Conservation (phyloP, 2,888 invertebrate genomes). For the Tipula vernalis region DNA sequence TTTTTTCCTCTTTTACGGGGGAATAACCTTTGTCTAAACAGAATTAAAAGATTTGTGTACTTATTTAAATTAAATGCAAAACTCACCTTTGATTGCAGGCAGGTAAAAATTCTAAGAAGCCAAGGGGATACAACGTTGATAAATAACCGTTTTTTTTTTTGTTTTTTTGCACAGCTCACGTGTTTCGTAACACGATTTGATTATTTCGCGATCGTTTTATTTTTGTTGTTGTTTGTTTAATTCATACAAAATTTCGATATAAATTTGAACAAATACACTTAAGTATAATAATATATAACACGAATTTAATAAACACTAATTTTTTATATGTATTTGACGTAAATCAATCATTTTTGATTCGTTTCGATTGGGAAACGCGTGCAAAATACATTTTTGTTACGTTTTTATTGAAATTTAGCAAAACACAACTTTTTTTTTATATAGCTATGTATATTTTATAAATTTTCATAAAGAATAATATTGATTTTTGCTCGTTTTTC, state of each 20-base stretch:
- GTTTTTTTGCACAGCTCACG: neutral
- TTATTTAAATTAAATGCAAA: neutral
- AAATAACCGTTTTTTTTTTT: neutral
- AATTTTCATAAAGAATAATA: neutral
- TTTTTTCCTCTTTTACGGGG: neutral
- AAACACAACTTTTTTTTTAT: neutral
- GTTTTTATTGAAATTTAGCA: neutral
- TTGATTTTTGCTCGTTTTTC: neutral
- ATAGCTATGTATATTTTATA: neutral
- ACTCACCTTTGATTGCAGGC: neutral
- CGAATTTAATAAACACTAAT: neutral
- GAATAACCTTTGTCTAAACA: neutral
- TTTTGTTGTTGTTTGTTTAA: neutral
- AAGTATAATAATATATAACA: neutral
- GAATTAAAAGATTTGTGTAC: neutral
- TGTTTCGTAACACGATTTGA: neutral
- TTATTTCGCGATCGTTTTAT: neutral
- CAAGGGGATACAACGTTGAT: neutral
- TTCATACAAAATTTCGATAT: neutral
- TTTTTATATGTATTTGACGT: neutral
- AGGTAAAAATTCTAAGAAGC: neutral
- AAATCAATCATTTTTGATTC: neutral
- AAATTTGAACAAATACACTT: neutral
- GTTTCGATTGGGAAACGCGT: neutral
- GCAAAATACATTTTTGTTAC: neutral